Evolutionary conservation across 2,797 vertebrate genomes (phyloP).

Genomic region (Telmatherina bonti): DNA sequence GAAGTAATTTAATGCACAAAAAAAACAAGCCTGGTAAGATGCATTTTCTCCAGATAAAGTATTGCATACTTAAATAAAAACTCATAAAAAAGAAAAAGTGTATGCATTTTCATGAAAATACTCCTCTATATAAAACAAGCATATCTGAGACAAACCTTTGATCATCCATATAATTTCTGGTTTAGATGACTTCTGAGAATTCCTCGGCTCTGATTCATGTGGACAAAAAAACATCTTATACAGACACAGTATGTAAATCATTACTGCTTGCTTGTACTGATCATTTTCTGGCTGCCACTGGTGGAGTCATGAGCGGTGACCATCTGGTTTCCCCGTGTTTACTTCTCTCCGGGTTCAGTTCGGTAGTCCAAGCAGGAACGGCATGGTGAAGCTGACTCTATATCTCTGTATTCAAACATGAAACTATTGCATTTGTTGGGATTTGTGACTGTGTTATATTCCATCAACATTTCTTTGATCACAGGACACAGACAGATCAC

Average conservation of each 20-base stretch:
- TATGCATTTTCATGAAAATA: background rate
- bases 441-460: slow-evolving; percentile 2
- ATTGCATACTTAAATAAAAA: background rate
- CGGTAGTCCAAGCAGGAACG: slow-evolving; percentile 56
- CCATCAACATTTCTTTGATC: slow-evolving; percentile 46
- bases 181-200: background rate
- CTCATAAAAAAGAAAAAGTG: background rate
- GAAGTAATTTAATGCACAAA: background rate
- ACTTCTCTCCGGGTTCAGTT: slow-evolving; percentile 61
- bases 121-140: background rate
- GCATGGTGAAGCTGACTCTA: slow-evolving; percentile 52
- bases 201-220: slow-evolving; percentile 5
- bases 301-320: slow-evolving; percentile 52
- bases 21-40: background rate
- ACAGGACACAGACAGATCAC: slow-evolving; percentile 41
- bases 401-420: slow-evolving; percentile 49
- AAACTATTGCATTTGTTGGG: slow-evolving; percentile 11
- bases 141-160: slow-evolving; percentile 12
- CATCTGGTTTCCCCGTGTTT: slow-evolving; percentile 74
- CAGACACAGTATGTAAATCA: slow-evolving; percentile 34
- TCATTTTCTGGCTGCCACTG: slow-evolving; percentile 56
- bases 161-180: slow-evolving; percentile 12
- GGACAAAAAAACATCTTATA: slow-evolving; percentile 17
- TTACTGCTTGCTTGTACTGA: slow-evolving; percentile 47
- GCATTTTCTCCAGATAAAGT: slow-evolving; percentile 8